Percentiles rank a stretch among this genome's conserved stretches.
These are phyloP conservation scores for Melinaea marsaeus DNA, from an alignment of 2,888 invertebrate species.

Conservation along the genomic window DNA sequence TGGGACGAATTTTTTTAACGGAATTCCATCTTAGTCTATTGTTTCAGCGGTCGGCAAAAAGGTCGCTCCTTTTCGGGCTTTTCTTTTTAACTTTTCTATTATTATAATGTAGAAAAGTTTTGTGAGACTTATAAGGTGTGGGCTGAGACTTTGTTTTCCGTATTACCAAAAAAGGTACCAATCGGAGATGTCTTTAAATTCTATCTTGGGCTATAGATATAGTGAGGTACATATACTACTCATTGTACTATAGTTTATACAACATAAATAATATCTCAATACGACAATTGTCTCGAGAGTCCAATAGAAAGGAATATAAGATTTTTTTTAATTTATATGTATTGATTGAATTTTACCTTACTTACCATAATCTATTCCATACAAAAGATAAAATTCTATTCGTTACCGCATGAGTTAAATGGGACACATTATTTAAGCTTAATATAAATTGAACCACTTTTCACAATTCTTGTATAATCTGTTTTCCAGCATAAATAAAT, in stretches of 20 bases:
- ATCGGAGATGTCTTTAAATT: background rate
- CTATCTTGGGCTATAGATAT: no score
- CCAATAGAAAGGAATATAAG: no score
- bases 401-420: background rate
- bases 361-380: no score
- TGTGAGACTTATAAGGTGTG: constrained; percentile 18
- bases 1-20: constrained; percentile 21
- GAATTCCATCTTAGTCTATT: constrained; percentile 18
- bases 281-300: no score
- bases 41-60: constrained; percentile 24
- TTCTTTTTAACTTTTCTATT: constrained; percentile 18
- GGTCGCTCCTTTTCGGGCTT: constrained; percentile 13
- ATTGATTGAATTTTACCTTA: no score
- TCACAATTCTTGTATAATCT: constrained; percentile 2
- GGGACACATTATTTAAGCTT: background rate
- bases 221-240: no score
- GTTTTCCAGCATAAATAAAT: constrained; percentile 13
- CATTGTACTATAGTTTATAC: no score
- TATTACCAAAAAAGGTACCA: background rate
- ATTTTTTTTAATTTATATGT: no score
- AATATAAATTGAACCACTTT: constrained; percentile 7
- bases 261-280: no score
- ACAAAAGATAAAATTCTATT: background rate
- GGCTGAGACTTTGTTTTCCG: constrained; percentile 11
- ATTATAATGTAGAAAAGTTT: constrained; percentile 22